Percentiles rank a stretch among this genome's conserved stretches.
Conservation (phyloP, 2,888 invertebrate genomes). For the Hydroisotoma schaefferi region DNA sequence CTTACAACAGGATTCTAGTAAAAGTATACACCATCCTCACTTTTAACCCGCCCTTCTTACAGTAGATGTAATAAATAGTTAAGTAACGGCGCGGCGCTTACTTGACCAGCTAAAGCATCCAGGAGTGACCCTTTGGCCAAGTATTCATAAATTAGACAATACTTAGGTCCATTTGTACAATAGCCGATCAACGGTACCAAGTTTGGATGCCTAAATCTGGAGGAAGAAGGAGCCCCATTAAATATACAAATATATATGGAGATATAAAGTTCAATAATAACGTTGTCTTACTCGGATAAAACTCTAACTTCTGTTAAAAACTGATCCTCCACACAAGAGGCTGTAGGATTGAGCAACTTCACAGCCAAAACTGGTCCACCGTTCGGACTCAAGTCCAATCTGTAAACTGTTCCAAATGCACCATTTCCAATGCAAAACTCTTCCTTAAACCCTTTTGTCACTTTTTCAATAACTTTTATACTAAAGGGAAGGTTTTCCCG, state of each 20-base stretch:
- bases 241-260: no score
- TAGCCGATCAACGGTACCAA: slow-evolving; percentile 70
- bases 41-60: neutral
- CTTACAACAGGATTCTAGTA: slow-evolving; percentile 42
- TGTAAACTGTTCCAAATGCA: slow-evolving; percentile 46
- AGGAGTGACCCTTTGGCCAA: slow-evolving; percentile 71
- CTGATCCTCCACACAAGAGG: slow-evolving; percentile 42
- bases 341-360: slow-evolving; percentile 41
- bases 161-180: slow-evolving; percentile 65
- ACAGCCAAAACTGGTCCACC: slow-evolving; percentile 39
- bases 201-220: slow-evolving; percentile 67
- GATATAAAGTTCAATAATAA: no score
- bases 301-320: slow-evolving; percentile 50
- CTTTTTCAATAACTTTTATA: slow-evolving; percentile 33
- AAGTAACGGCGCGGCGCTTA: slow-evolving; percentile 33
- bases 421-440: slow-evolving; percentile 38
- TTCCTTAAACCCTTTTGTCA: slow-evolving; percentile 39
- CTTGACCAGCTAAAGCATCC: slow-evolving; percentile 60
- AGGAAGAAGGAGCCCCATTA: no score
- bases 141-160: slow-evolving; percentile 71
- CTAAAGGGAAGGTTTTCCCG: slow-evolving; percentile 42
- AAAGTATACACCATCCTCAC: slow-evolving; percentile 3
- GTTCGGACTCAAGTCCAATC: slow-evolving; percentile 33
- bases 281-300: slow-evolving; percentile 25
- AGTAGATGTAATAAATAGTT: neutral